These are phyloP conservation scores for Apotomis capreana DNA, from an alignment of 2,888 invertebrate species.

Conservation along the genomic window DNA sequence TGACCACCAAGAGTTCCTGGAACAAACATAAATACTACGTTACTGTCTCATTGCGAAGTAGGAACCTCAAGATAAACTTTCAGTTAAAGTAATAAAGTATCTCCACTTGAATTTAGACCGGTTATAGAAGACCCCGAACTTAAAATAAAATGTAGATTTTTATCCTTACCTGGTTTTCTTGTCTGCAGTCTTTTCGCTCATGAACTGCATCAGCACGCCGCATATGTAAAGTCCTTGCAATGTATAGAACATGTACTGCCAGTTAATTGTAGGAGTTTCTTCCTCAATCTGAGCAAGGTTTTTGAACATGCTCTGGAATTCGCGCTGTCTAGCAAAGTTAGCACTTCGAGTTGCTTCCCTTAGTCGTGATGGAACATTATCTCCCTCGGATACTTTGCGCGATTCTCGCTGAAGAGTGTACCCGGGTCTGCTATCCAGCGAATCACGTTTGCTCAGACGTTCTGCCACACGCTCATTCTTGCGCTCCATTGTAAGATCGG, in stretches of 20 bases:
- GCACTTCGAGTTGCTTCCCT: slow-evolving; percentile 44
- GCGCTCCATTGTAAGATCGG: slow-evolving; percentile 12
- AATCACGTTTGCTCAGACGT: slow-evolving; percentile 15
- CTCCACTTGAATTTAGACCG: too few relatives aligned
- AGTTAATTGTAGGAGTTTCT: slow-evolving; percentile 48
- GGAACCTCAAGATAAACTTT: too few relatives aligned
- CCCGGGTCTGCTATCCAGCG: slow-evolving; percentile 16
- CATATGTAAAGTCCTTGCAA: slow-evolving; percentile 69
- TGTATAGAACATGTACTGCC: slow-evolving; percentile 68
- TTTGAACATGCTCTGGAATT: slow-evolving; percentile 38
- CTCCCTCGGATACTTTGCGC: slow-evolving; percentile 28
- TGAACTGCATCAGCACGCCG: slow-evolving; percentile 59
- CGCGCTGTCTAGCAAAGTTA: slow-evolving; percentile 41
- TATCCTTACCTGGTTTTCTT: slow-evolving; percentile 43
- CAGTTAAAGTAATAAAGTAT: too few relatives aligned
- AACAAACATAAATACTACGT: slow-evolving; percentile 43
- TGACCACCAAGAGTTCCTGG: slow-evolving; percentile 60
- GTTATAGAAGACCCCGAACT: neutral
- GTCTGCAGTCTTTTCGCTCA: slow-evolving; percentile 51
- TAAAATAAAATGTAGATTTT: neutral
- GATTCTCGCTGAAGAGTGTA: slow-evolving; percentile 8
- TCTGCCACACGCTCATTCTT: slow-evolving; percentile 10
- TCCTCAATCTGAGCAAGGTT: slow-evolving; percentile 44
- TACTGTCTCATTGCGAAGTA: too few relatives aligned
- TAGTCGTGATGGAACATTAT: slow-evolving; percentile 38